Base-by-base conservation (phyloP, 2,888 invertebrate species). In the Zhuqinia jingwanae region DNA sequence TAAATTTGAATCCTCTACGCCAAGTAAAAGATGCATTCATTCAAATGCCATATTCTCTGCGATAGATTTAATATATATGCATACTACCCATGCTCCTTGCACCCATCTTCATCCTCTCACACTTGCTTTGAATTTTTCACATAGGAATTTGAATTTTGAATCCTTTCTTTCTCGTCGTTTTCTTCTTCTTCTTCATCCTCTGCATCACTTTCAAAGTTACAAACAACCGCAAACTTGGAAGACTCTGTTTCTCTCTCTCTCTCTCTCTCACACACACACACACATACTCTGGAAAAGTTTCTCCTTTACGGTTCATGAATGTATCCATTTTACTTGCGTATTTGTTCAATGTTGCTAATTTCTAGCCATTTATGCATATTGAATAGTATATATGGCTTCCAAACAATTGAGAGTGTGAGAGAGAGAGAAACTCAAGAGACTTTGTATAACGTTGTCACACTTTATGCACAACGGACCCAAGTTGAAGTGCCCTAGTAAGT, bases 41-140 rank as follows among this genome's bases (percentile, higher is more conserved):
- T 36, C 36, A 3, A 36, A n/a, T n/a, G n/a, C n/a, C 36, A 36
- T 3, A 36, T 6, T 36, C 36, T 36, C 36, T 8, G n/a, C n/a
- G n/a, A n/a, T 36, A 6, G 8, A 6, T 36, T 36, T 36, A 36
- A 36, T 36, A 8, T 36, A 36, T 36, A 8, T 8, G 36, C 36
- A 3, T 36, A 36, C 36, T 6, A 6, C 36, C n/a, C n/a, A n/a
- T n/a, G 42, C 25, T 68, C 25, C 36, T n/a, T n/a, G n/a, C n/a
- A n/a, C n/a, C n/a, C 30, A 36, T 15, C 63, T 63, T 68, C 70
- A 70, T 70, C 47, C 70, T 70, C 15, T 70, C 70, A 50, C 70
- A 70, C 70, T 70, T 70, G 47, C 47, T 47, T 70, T 70, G 70
- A 70, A 50, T 25, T 36, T 47, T 70, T 15, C 17, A 25, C 11